Evolutionary conservation across 2,113 vertebrate genomes (phyloP), one percentile per base, ranked within the genome.

Genomic region (Synodontis membranacea): DNA sequence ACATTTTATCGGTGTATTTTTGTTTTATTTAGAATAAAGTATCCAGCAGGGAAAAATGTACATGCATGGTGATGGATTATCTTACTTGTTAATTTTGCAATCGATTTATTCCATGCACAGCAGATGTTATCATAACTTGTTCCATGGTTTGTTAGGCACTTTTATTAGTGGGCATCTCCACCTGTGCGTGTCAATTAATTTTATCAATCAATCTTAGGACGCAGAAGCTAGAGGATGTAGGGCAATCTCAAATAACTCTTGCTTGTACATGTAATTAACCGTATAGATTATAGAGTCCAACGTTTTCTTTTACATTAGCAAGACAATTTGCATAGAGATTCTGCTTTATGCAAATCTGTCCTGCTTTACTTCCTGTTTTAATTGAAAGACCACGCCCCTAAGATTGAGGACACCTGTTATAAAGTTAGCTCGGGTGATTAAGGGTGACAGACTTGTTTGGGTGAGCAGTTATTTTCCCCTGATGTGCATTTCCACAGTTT

Each of bases 331-430:
- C 4, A 37, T 21, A 4, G 62, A 3, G 9, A 19, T 72, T 11
- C 21, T 25, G 37, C 9, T 39, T 76, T 44, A 42, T 23, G 37
- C 1, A 25, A 42, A 5, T 34, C 28, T 1, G 0, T 23, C 19
- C 48, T 2, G 15, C 7, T 34, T 58, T 62, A 48, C 17, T 46
- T 66, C 54, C 0, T 15, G 74, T 37, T 46, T 66, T 85, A 64
- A 79, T 52, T 85, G 34, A 80, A 80, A 86, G 64, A 46, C 85
- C 85, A 86, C 85, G 3, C 78, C 85, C 85, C n/a, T 10, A 17
- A 11, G 14, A 74, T 72, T 74, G 11, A 3, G 11, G 2, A 8
- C 28, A 54, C 37, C 50, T 68, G 66, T 72, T 64, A 86, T 86
- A 74, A 86, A 74, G 50, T 28, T 44, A 44, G 14, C 4, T 10